Evolutionary conservation across 2,797 vertebrate species (phyloP), one percentile per base, ranked within the genome.

Genomic region (Crax fasciolata): DNA sequence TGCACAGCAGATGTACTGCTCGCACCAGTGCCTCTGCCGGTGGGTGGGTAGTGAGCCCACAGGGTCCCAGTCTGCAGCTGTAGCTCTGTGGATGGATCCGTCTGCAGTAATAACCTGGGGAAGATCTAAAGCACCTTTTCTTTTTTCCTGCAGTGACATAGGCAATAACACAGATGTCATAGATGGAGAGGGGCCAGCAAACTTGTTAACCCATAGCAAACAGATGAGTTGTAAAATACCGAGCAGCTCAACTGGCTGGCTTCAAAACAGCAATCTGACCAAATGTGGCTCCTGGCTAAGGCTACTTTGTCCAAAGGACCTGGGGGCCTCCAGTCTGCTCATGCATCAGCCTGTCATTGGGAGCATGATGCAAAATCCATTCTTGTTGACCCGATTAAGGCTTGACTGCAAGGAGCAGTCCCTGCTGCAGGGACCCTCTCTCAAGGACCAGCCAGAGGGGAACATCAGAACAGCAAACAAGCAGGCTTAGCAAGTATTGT

Each of bases 321-420:
- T 65, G 57, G 30, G 77, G 30, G 70, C 46, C 82, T 65, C 41
- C 65, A 21, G 49, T 25, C 39, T 49, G 43, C 63, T 92, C 52
- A 6, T 4, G 25, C 2, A 4, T 63, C 57, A 82, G 57, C n/a
- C 44, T 89, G 87, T 57, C n/a, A 17, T 16, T 54, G 77, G 38
- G 57, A 84, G 12, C 3, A 28, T 54, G 52, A 87, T 57, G 55
- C 38, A 88, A 95, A 91, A 95, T 91, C 77, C 77, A 54, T 96
- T 94, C 65, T 84, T 82, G 52, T 90, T 94, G 90, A 88, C 74
- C 63, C 8, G 16, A 84, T 71, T 88, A 93, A 76, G 48, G 65
- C 72, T 93, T 0, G 1, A 43, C 59, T 88, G 74, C 52, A 73
- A 86, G 85, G 67, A 81, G n/a, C 41, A 78, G 72, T 27, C 63